Evolutionary conservation across 2,888 invertebrate genomes (phyloP).

Genomic region (Herminia tarsipennalis): DNA sequence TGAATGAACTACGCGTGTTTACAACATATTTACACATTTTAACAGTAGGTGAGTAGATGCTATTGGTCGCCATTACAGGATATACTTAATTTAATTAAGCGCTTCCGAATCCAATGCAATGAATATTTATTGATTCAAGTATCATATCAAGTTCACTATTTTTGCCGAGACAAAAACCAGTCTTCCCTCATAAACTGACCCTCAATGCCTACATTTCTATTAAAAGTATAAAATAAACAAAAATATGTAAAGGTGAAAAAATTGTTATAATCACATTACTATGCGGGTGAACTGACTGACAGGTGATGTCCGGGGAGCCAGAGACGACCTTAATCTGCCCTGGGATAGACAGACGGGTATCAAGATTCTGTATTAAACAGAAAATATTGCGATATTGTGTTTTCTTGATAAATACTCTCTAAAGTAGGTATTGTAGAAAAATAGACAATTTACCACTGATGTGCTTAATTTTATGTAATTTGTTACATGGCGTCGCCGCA

Average conservation of each 20-base stretch:
- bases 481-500: too few species aligned
- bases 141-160: too few species aligned
- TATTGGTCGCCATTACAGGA: background rate
- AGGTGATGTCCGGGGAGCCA: slow-evolving; percentile 40
- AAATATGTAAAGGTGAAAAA: slow-evolving; percentile 9
- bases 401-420: too few species aligned
- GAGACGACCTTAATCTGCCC: slow-evolving; percentile 44
- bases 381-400: too few species aligned
- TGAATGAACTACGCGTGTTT: slow-evolving; percentile 17
- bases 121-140: too few species aligned
- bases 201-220: background rate
- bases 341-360: slow-evolving; percentile 41
- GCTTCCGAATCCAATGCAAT: too few species aligned
- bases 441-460: too few species aligned
- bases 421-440: too few species aligned
- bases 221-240: slow-evolving; percentile 4
- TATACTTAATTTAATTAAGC: too few species aligned
- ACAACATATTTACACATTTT: background rate
- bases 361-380: slow-evolving; percentile 8
- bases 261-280: slow-evolving; percentile 34
- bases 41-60: background rate
- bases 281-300: slow-evolving; percentile 37
- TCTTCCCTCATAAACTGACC: background rate
- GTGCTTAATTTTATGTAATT: too few species aligned
- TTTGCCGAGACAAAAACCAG: background rate